These are phyloP conservation scores for Dolichallabes microphthalmus DNA, from an alignment of 2,113 vertebrate genomes.

Conservation along the genomic window DNA sequence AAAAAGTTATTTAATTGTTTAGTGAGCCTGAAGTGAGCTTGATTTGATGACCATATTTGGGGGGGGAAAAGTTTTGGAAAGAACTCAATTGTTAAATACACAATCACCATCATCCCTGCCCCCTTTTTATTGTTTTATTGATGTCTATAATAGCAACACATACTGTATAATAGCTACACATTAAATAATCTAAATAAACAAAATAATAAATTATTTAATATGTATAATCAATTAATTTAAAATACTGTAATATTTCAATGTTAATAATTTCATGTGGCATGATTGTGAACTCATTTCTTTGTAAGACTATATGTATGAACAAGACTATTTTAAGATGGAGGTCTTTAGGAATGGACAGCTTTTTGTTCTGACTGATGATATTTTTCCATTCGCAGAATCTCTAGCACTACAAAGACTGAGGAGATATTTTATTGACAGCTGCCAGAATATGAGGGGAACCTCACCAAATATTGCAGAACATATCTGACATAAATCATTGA, in stretches of 20 bases:
- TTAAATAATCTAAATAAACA: background rate
- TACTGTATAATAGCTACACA: too few relatives aligned
- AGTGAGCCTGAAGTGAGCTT: background rate
- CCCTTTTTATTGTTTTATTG: background rate
- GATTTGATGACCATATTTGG: background rate
- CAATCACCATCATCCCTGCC: background rate
- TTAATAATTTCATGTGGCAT: background rate
- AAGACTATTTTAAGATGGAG: background rate
- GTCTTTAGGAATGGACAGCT: background rate
- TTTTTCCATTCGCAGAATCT: background rate
- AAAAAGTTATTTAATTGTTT: constrained; percentile 42
- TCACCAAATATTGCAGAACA: background rate
- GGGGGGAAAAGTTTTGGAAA: background rate
- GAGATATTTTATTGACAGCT: background rate
- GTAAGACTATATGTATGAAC: background rate
- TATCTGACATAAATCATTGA: background rate
- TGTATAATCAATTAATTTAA: background rate
- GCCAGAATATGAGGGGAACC: background rate
- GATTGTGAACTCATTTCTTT: background rate
- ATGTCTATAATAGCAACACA: background rate
- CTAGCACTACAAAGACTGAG: background rate
- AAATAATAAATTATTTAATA: background rate
- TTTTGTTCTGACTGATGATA: background rate
- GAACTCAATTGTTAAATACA: background rate
- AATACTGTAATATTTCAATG: background rate